Evolutionary conservation across 92 coral and sea anemone genomes (phyloP).

Genomic region (Pocillopora meandrina): DNA sequence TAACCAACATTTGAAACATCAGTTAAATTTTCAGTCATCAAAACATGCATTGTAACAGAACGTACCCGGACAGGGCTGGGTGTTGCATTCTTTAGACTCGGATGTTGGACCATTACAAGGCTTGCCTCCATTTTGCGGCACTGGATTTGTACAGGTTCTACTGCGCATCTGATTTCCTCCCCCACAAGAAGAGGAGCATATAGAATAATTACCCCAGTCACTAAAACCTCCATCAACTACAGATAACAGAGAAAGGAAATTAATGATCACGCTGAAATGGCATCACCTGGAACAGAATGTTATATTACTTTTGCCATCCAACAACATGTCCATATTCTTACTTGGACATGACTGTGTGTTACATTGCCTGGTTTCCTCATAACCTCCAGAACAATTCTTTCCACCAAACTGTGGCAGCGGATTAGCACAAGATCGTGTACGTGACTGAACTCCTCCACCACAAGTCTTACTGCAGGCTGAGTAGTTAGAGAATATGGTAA

Average conservation of each 20-base stretch:
- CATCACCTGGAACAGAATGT: not conserved
- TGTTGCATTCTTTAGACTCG: slow-evolving; percentile 72
- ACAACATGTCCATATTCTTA: slow-evolving; percentile 6
- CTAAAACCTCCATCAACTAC: slow-evolving; percentile 88
- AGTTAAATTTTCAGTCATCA: too few relatives aligned
- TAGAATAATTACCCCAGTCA: slow-evolving; percentile 86
- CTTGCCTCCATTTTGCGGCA: slow-evolving; percentile 78
- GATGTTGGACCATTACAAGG: slow-evolving; percentile 72
- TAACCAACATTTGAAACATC: too few relatives aligned
- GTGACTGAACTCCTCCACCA: slow-evolving; percentile 82
- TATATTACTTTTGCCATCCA: not conserved
- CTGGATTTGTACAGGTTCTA: slow-evolving; percentile 80
- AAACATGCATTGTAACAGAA: too few relatives aligned
- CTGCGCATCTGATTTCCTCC: slow-evolving; percentile 79
- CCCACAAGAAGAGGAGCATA: slow-evolving; percentile 70
- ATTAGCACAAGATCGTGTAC: slow-evolving; percentile 86
- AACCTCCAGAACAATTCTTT: slow-evolving; percentile 84
- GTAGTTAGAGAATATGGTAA: slow-evolving; percentile 81
- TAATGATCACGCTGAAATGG: not conserved
- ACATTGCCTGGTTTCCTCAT: slow-evolving; percentile 70
- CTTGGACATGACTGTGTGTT: slow-evolving; percentile 96
- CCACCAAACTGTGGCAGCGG: slow-evolving; percentile 93
- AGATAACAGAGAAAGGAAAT: not conserved
- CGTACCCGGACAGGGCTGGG: slow-evolving; percentile 82
- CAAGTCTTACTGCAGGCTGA: slow-evolving; percentile 91